These are phyloP conservation scores for Drosophila buzzatii DNA, from an alignment of 2,888 invertebrate genomes.

Conservation along the genomic window DNA sequence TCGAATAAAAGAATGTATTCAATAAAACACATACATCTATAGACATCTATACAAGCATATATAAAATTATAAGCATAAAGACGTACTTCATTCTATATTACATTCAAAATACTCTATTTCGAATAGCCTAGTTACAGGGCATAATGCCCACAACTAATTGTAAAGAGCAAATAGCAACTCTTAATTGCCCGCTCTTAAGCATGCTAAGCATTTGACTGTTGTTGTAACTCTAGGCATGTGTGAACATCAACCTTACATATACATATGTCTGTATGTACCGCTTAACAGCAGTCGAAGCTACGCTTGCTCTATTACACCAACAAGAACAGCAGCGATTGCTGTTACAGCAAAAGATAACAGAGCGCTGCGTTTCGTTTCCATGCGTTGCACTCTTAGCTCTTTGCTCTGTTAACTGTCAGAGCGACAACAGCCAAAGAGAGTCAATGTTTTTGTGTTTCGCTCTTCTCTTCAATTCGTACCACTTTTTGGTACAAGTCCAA, in stretches of 20 bases:
- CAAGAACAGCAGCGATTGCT: slow-evolving; percentile 5
- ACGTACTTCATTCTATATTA: too few species aligned
- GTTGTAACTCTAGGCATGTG: slow-evolving; percentile 7
- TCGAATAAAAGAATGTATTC: slow-evolving; percentile 29
- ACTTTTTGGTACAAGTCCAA: slow-evolving; percentile 31
- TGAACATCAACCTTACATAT: slow-evolving; percentile 18
- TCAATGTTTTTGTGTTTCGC: not conserved
- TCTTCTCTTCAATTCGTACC: slow-evolving; percentile 22
- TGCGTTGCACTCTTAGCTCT: slow-evolving; percentile 5
- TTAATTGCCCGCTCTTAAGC: slow-evolving; percentile 41
- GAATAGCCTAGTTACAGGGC: not conserved
- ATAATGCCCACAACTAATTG: not conserved
- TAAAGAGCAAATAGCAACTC: slow-evolving; percentile 23
- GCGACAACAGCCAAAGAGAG: slow-evolving; percentile 14
- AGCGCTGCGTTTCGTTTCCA: slow-evolving; percentile 31
- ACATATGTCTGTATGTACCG: slow-evolving; percentile 1
- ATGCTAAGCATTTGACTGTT: slow-evolving; percentile 8
- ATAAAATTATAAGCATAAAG: not conserved
- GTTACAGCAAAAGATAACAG: slow-evolving; percentile 21
- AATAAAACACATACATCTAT: not conserved
- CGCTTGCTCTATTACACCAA: not conserved
- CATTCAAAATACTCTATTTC: not conserved
- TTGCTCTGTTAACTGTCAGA: not conserved
- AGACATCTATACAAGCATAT: not conserved
- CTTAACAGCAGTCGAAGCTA: slow-evolving; percentile 24